A percentile compares a stretch with the other conserved stretches of the same genome.
These are phyloP conservation scores for Aleiodes leptofemur DNA, from an alignment of 2,888 invertebrate genomes.

Conservation along the genomic window DNA sequence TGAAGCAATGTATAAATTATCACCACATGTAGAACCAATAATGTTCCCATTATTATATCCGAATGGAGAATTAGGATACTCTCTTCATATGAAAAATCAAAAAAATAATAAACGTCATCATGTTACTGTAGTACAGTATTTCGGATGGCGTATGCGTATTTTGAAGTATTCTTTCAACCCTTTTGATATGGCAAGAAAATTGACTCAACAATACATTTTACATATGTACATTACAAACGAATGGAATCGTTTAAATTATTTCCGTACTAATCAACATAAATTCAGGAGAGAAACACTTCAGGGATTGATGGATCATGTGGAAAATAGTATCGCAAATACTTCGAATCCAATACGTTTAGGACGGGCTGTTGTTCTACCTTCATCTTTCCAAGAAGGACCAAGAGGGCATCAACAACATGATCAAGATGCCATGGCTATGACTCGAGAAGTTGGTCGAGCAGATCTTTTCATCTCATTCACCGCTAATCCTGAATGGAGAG, in stretches of 20 bases:
- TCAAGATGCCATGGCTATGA: constrained; percentile 4
- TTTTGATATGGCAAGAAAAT: background rate
- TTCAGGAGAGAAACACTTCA: background rate
- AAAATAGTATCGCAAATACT: background rate
- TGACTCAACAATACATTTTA: background rate
- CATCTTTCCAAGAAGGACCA: background rate
- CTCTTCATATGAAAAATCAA: too few species aligned
- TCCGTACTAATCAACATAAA: background rate
- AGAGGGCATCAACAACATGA: background rate
- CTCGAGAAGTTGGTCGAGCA: background rate
- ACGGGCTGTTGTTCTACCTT: background rate
- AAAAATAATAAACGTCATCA: too few species aligned
- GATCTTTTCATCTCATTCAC: background rate
- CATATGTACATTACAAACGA: background rate
- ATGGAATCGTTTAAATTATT: background rate
- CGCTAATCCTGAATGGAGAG: background rate
- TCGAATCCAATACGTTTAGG: background rate
- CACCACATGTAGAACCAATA: background rate
- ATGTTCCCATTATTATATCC: background rate
- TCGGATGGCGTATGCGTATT: too few species aligned
- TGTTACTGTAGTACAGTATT: too few species aligned
- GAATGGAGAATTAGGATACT: background rate
- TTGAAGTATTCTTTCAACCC: background rate
- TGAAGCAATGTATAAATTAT: background rate
- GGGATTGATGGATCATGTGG: background rate